phyloP scores from a whole-genome alignment of 2,888 invertebrate genomes.

The Amphipyra berbera region DNA sequence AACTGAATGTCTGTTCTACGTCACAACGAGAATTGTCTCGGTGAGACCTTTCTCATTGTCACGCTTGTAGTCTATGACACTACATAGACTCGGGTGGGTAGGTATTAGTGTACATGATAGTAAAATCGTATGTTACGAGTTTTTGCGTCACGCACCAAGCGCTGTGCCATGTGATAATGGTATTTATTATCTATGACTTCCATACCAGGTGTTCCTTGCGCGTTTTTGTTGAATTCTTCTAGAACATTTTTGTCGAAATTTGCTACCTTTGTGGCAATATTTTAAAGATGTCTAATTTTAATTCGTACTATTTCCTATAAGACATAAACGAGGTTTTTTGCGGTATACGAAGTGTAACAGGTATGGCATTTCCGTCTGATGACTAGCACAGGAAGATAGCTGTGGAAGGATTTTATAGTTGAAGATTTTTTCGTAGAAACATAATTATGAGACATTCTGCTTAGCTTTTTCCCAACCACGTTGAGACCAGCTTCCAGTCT shows the following conservation, averaged over 20 bases:
- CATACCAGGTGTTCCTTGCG: slow-evolving; percentile 35
- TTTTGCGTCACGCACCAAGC: slow-evolving; percentile 44
- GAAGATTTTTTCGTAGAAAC: no score
- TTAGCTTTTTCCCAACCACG: no score
- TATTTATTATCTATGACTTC: slow-evolving; percentile 42
- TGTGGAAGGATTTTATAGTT: not conserved
- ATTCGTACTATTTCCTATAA: not conserved
- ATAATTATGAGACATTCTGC: no score
- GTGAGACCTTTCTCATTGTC: slow-evolving; percentile 38
- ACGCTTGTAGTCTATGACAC: slow-evolving; percentile 29
- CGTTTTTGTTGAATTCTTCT: not conserved
- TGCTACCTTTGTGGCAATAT: not conserved
- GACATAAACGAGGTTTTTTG: slow-evolving; percentile 4
- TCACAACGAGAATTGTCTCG: slow-evolving; percentile 21
- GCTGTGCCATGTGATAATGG: slow-evolving; percentile 53
- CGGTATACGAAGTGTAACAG: slow-evolving; percentile 17
- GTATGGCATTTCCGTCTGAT: slow-evolving; percentile 45
- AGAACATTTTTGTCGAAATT: not conserved
- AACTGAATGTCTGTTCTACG: slow-evolving; percentile 14
- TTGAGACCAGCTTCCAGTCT: no score
- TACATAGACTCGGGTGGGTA: not conserved
- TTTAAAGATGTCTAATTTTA: not conserved
- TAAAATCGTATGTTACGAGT: slow-evolving; percentile 41
- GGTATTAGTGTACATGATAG: slow-evolving; percentile 10
- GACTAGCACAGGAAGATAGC: slow-evolving; percentile 16